phyloP scores from a whole-genome alignment of 2,113 vertebrate genomes.

The Pristiophorus japonicus region DNA sequence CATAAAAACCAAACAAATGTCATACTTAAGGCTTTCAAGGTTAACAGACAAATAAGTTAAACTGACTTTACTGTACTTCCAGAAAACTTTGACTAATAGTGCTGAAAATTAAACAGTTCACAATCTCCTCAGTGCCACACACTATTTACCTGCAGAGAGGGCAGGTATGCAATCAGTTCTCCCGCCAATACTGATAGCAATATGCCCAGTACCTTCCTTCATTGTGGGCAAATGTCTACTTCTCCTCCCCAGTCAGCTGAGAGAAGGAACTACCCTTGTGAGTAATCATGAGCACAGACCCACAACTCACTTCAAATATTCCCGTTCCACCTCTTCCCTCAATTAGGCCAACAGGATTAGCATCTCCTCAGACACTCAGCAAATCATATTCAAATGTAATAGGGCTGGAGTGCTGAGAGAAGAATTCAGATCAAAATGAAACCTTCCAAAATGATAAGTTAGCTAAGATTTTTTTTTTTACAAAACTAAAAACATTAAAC shows the following conservation, averaged over 20 bases:
- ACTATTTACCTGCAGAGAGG: not conserved
- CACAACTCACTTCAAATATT: conserved; percentile 20
- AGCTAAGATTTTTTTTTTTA: not conserved
- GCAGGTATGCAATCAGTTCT: not conserved
- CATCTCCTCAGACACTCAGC: not conserved
- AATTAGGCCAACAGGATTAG: conserved; percentile 23
- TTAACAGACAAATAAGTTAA: conserved; percentile 28
- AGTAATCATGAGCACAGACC: not conserved
- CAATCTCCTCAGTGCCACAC: not conserved
- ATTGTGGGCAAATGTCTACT: not conserved
- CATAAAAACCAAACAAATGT: conserved; percentile 37
- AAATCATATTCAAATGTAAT: not conserved
- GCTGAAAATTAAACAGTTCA: conserved; percentile 28
- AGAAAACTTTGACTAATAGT: conserved; percentile 13
- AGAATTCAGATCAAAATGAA: not conserved
- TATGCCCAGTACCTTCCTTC: not conserved
- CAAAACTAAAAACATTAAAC: not conserved
- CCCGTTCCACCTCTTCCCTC: not conserved
- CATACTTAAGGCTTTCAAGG: conserved; percentile 37
- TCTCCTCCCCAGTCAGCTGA: not conserved
- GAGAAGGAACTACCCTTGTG: not conserved
- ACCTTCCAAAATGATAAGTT: not conserved
- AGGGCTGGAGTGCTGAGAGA: not conserved
- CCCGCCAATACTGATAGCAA: not conserved
- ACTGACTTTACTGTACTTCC: not conserved